Evolutionary conservation across 2,113 vertebrate genomes (phyloP).

Genomic region (Pontoporia blainvillei): DNA sequence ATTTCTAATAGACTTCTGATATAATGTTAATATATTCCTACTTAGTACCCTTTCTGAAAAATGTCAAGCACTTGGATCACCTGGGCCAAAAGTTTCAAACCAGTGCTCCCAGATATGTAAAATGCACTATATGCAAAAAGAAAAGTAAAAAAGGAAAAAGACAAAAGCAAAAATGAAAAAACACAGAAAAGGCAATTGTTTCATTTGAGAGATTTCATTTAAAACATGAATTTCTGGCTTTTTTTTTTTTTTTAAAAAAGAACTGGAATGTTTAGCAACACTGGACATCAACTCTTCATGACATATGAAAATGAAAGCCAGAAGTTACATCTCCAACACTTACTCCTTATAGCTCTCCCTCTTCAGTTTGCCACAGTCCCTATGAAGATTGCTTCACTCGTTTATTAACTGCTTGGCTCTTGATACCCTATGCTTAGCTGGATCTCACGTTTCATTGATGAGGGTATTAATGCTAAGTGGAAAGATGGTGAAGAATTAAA

Average conservation of each 20-base stretch:
- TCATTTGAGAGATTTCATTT: neutral
- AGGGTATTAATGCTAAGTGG: neutral
- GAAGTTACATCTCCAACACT: neutral
- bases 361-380: neutral
- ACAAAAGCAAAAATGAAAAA: neutral
- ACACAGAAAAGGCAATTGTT: neutral
- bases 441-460: neutral
- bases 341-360: neutral
- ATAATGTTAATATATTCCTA: neutral
- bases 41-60: neutral
- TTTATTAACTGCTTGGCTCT: neutral
- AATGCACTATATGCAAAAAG: neutral
- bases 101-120: neutral
- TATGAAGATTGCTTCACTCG: neutral
- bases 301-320: neutral
- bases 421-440: neutral
- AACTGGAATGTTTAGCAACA: neutral
- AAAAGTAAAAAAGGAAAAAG: neutral
- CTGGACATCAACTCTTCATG: neutral
- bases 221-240: neutral
- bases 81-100: neutral
- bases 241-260: too few relatives aligned
- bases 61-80: neutral
- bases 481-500: neutral
- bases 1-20: neutral